Base-by-base conservation (phyloP, 2,888 invertebrate genomes). In the Melanostoma mellinum region DNA sequence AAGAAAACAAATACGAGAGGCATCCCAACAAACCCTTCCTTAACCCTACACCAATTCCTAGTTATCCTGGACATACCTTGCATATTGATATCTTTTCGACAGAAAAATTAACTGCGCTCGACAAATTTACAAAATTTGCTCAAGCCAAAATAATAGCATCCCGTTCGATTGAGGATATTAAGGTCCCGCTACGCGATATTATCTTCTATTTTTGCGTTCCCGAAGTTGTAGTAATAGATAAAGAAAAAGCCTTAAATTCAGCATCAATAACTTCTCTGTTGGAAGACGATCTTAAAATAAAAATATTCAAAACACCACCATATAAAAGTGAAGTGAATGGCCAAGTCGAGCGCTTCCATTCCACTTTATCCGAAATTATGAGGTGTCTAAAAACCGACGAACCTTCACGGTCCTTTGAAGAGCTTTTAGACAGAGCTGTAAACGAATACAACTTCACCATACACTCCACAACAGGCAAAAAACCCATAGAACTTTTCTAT, bases 41-140 rank as follows among this genome's bases (percentile, higher is more conserved):
- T 4, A 2, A 69, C 4, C 10, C 40, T 1, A 84, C 72, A 4
- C 75, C 75, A 3, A 68, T 81, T 30, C 80, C 78, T 4, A 67
- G 55, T 30, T 76, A 75, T 20, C 78, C 79, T 4, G 71, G 73
- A 33, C 69, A 74, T 9, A 74, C 63, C 4, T 6, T 69, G 6
- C 78, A 79, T 38, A 63, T 79, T n/a, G 73, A 71, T 9, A 77
- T 77, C 42, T 77, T 69, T n/a, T 63, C 48, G 3, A 80, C 68
- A 9, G 61, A 85, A 69, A 69, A 40, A 46, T 36, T 85, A 0
- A 82, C 85, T 0, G 85, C 81, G 81, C 20, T 20, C 20, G 20
- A 20, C 20, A 84, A 69, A 10, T 55, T 46, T 35, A 3, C 46
- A 8, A 65, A 58, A 10, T 69, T 38, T 36, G 56, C 69, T 0